Percentiles rank a stretch among this genome's conserved stretches.
These are phyloP conservation scores for Luehdorfia chinensis DNA, from an alignment of 1,140 invertebrate genomes.

Conservation along the genomic window DNA sequence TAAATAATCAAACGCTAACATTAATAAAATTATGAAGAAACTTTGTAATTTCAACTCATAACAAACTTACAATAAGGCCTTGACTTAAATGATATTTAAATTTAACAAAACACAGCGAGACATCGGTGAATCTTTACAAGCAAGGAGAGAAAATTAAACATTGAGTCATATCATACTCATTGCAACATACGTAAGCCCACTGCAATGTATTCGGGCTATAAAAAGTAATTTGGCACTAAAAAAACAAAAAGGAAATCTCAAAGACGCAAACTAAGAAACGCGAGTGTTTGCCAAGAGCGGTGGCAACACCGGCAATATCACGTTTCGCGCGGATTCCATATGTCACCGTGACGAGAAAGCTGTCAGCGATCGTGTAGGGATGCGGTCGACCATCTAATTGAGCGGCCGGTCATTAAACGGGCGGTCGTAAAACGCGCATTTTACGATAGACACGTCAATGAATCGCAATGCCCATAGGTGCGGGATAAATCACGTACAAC, in stretches of 20 bases:
- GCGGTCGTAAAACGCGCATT: slow-evolving; percentile 42
- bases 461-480: slow-evolving; percentile 29
- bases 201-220: slow-evolving; percentile 19
- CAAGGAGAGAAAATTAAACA: no score
- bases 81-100: no score
- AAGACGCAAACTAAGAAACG: slow-evolving; percentile 24
- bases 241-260: slow-evolving; percentile 27
- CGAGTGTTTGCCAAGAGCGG: slow-evolving; percentile 29
- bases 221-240: slow-evolving; percentile 35
- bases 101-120: no score
- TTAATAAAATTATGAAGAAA: no score
- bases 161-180: no score
- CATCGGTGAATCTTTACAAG: no score
- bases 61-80: no score
- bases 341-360: slow-evolving; percentile 17
- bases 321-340: slow-evolving; percentile 21
- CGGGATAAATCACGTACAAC: slow-evolving; percentile 54
- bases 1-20: no score
- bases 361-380: slow-evolving; percentile 19
- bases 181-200: no score
- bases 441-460: slow-evolving; percentile 38
- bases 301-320: slow-evolving; percentile 29
- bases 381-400: slow-evolving; percentile 49
- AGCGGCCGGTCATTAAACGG: slow-evolving; percentile 42
- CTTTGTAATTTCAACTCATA: no score